Conservation (phyloP, 37 sponge, comb jelly and placozoan genomes). For the Chondrilla cf. caribensis region DNA sequence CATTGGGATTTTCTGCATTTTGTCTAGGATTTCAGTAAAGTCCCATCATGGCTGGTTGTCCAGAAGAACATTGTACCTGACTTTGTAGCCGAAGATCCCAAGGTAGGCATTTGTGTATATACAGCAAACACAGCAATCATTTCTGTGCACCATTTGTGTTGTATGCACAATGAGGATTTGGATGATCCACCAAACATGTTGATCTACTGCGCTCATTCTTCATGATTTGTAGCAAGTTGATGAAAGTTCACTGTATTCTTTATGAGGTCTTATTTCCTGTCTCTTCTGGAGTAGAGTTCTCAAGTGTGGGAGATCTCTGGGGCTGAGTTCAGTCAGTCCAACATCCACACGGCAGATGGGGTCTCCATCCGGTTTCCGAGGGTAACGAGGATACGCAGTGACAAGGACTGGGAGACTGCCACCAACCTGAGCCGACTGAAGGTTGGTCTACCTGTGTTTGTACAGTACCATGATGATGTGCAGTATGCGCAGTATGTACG, state of each 20-base stretch:
- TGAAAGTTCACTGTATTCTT: too few species aligned
- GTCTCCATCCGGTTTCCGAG: conserved; percentile 96
- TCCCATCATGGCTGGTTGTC: conserved; percentile 85
- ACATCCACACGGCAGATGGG: conserved; percentile 88
- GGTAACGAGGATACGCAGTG: conserved; percentile 92
- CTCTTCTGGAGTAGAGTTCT: conserved; percentile 40
- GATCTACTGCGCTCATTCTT: too few species aligned
- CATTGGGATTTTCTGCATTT: too few species aligned
- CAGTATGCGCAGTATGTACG: background rate
- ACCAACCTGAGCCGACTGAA: conserved; percentile 86
- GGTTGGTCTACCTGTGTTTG: conserved; percentile 28
- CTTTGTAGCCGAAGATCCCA: conserved; percentile 89
- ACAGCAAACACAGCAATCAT: too few species aligned
- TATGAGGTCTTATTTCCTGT: too few species aligned
- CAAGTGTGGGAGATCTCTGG: conserved; percentile 97
- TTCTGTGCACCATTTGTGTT: too few species aligned
- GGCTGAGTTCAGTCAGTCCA: conserved; percentile 92
- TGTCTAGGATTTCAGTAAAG: conserved; percentile 66
- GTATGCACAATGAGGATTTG: too few species aligned
- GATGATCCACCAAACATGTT: too few species aligned
- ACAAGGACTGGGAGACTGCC: conserved; percentile 95
- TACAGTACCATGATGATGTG: background rate
- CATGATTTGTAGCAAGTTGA: too few species aligned
- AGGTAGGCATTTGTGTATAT: conserved; percentile 51
- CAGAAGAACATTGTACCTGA: conserved; percentile 78